phyloP scores from a whole-genome alignment of 1,140 invertebrate genomes.

The Drosophila tsacasi region DNA sequence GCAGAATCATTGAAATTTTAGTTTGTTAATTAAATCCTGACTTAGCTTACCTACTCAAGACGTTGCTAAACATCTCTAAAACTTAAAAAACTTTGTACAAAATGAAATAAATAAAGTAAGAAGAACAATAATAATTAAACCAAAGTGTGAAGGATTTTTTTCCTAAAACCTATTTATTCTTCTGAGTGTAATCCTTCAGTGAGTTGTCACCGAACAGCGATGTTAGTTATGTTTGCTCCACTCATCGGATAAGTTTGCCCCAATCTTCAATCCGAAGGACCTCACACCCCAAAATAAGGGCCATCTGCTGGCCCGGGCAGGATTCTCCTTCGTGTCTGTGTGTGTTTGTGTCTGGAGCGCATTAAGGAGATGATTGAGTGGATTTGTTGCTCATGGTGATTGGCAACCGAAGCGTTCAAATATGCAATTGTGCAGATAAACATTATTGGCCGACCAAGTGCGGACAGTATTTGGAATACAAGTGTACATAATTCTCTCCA shows the following conservation, averaged over 20 bases:
- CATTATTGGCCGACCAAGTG: slow-evolving; percentile 65
- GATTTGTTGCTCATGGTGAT: slow-evolving; percentile 71
- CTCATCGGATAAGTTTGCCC: slow-evolving; percentile 18
- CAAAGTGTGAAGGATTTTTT: not conserved
- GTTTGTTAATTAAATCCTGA: no score
- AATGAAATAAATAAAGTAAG: not conserved
- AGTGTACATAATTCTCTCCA: slow-evolving; percentile 49
- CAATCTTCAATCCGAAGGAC: slow-evolving; percentile 14
- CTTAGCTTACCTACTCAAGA: not conserved
- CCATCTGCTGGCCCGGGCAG: slow-evolving; percentile 18
- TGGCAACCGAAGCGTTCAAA: slow-evolving; percentile 57
- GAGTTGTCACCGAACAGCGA: slow-evolving; percentile 1
- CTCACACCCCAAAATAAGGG: slow-evolving; percentile 34
- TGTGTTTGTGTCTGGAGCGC: slow-evolving; percentile 34
- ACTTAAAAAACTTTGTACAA: not conserved
- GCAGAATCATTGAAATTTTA: not conserved
- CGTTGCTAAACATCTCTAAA: not conserved
- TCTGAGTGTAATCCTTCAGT: not conserved
- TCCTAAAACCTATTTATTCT: not conserved
- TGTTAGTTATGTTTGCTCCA: slow-evolving; percentile 6
- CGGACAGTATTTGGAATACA: slow-evolving; percentile 56
- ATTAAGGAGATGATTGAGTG: slow-evolving; percentile 81
- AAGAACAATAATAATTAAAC: not conserved
- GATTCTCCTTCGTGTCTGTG: not conserved
- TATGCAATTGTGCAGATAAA: slow-evolving; percentile 68